phyloP scores from a whole-genome alignment of 2,113 vertebrate species.

The Atractosteus spatula region DNA sequence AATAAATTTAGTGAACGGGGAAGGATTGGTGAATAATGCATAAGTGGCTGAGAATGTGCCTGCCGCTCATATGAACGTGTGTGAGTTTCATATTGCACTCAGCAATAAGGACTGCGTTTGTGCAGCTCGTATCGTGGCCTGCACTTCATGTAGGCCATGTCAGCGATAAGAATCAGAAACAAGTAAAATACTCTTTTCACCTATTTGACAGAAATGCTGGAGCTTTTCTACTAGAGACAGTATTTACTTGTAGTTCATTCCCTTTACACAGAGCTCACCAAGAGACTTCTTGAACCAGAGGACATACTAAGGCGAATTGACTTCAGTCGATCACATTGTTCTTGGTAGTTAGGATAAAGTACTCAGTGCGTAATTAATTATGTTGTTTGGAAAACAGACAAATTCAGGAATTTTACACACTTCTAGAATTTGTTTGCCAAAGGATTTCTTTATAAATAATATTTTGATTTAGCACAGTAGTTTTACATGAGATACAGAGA shows the following conservation, averaged over 20 bases:
- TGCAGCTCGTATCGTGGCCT: constrained; percentile 36
- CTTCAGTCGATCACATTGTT: no score
- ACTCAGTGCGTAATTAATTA: no score
- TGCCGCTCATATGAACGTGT: constrained; percentile 40
- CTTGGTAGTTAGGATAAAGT: no score
- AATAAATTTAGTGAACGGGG: no score
- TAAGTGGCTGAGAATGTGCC: constrained; percentile 41
- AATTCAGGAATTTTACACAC: no score
- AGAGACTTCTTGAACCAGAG: constrained; percentile 5
- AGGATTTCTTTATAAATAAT: no score
- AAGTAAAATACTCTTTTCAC: constrained; percentile 40
- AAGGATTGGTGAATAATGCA: neutral
- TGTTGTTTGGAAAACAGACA: no score
- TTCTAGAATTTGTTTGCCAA: no score
- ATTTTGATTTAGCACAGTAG: no score
- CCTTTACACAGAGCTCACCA: constrained; percentile 12
- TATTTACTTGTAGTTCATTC: constrained; percentile 16
- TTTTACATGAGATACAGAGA: no score
- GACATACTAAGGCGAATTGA: neutral
- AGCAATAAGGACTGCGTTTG: constrained; percentile 42
- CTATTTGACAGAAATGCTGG: constrained; percentile 16
- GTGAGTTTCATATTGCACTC: constrained; percentile 38
- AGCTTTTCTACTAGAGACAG: neutral
- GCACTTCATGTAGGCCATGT: constrained; percentile 36
- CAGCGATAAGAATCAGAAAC: constrained; percentile 42